Percentiles rank a stretch among this genome's conserved stretches.
These are phyloP conservation scores for Orchesellides sinensis DNA, from an alignment of 2,888 invertebrate species.

Conservation along the genomic window DNA sequence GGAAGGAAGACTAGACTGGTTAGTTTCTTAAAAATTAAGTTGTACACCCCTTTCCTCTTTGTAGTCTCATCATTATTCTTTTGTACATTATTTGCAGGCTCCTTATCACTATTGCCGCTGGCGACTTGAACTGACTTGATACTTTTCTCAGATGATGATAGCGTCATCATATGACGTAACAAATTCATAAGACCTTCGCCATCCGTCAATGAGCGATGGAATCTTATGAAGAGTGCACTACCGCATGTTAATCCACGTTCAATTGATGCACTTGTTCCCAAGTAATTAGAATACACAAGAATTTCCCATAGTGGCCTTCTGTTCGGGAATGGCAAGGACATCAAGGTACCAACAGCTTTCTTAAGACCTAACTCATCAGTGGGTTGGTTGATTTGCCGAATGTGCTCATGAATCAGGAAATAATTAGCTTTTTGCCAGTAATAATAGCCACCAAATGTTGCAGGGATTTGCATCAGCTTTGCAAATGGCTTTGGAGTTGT, in stretches of 20 bases:
- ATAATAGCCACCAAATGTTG: slow-evolving; percentile 67
- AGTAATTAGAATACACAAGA: slow-evolving; percentile 62
- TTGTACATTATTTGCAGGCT: background rate
- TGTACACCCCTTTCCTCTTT: background rate
- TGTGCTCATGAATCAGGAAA: slow-evolving; percentile 69
- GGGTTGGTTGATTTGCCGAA: slow-evolving; percentile 65
- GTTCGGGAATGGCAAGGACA: slow-evolving; percentile 68
- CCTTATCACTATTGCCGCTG: background rate
- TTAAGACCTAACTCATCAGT: slow-evolving; percentile 60
- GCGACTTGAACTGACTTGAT: background rate
- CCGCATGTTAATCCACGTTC: slow-evolving; percentile 47
- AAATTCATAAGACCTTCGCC: slow-evolving; percentile 58
- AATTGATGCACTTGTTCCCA: slow-evolving; percentile 42
- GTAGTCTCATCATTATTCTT: background rate
- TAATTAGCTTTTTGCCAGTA: slow-evolving; percentile 70
- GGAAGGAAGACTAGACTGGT: slow-evolving; percentile 55
- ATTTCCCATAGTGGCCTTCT: slow-evolving; percentile 69
- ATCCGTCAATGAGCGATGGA: slow-evolving; percentile 64
- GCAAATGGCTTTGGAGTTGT: slow-evolving; percentile 48
- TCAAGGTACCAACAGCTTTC: slow-evolving; percentile 66
- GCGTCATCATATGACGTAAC: slow-evolving; percentile 43
- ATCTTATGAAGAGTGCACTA: slow-evolving; percentile 62
- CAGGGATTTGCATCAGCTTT: slow-evolving; percentile 66
- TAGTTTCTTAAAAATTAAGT: slow-evolving; percentile 26
- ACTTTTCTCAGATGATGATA: background rate